Evolutionary conservation across 1,140 invertebrate genomes (phyloP).

Genomic region (Philaenus spumarius): DNA sequence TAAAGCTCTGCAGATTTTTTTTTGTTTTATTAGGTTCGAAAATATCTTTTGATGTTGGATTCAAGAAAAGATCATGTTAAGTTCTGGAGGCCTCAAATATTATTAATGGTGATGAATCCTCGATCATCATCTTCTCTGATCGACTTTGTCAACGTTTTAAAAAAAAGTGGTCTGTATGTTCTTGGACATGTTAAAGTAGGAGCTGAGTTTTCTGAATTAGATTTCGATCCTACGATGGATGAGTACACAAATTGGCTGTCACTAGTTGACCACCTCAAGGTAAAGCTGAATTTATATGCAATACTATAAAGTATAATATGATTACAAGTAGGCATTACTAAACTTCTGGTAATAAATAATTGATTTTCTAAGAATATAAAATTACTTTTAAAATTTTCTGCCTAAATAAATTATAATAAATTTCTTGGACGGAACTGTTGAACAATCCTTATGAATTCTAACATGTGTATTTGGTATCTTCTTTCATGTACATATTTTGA

Average conservation of each 20-base stretch:
- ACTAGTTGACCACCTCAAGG: conserved; percentile 77
- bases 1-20: neutral
- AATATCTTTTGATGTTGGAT: conserved; percentile 93
- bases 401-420: too few relatives aligned
- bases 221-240: conserved; percentile 61
- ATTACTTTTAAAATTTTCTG: too few relatives aligned
- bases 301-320: too few relatives aligned
- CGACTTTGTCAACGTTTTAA: conserved; percentile 96
- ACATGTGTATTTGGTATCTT: too few relatives aligned
- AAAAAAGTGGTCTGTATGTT: conserved; percentile 95
- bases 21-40: conserved; percentile 65
- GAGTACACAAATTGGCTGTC: conserved; percentile 83
- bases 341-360: too few relatives aligned
- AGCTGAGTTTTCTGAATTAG: conserved; percentile 43
- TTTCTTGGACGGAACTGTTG: too few relatives aligned
- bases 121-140: conserved; percentile 86
- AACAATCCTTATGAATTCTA: too few relatives aligned
- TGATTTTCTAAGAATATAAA: too few relatives aligned
- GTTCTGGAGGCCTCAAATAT: conserved; percentile 97
- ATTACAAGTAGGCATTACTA: too few relatives aligned
- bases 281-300: too few relatives aligned
- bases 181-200: conserved; percentile 84
- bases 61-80: conserved; percentile 96
- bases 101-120: conserved; percentile 87
- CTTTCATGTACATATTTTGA: too few relatives aligned